Conservation (phyloP, 2,888 invertebrate genomes). For the Psococerastis gibbosa region DNA sequence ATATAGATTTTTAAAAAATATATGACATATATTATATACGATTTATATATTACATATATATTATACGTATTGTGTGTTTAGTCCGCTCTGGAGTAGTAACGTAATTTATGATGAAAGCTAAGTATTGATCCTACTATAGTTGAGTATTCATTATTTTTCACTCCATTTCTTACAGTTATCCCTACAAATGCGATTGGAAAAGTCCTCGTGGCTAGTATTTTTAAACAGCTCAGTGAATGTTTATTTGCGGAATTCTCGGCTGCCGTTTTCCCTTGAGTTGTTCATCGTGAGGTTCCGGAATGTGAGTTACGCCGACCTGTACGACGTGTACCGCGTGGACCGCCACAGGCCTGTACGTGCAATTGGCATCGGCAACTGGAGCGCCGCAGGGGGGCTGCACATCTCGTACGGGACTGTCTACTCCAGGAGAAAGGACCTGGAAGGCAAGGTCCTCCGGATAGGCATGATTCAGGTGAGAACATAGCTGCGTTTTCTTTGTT, state of each 20-base stretch:
- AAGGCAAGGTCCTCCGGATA: background rate
- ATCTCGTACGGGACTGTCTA: background rate
- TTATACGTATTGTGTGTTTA: no score
- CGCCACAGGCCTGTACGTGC: background rate
- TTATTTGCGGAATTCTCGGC: background rate
- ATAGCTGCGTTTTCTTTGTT: no score
- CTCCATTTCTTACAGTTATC: no score
- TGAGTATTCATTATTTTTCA: no score
- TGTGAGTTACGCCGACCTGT: background rate
- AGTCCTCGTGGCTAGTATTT: conserved; percentile 2
- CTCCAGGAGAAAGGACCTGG: background rate
- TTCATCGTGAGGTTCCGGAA: background rate
- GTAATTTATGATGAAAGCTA: no score
- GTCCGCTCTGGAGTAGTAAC: no score
- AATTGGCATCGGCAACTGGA: background rate
- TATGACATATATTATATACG: no score
- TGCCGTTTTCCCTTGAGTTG: conserved; percentile 1
- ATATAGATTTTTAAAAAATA: no score
- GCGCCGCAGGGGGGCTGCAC: background rate
- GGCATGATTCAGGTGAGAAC: conserved; percentile 1
- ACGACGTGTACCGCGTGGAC: background rate
- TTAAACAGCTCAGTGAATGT: background rate
- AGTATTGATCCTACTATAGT: no score
- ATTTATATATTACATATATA: no score
- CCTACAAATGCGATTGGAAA: no score